A percentile compares a stretch with the other conserved stretches of the same genome.
These are phyloP conservation scores for Stigmatopora argus DNA, from an alignment of 2,113 vertebrate species.

Conservation along the genomic window DNA sequence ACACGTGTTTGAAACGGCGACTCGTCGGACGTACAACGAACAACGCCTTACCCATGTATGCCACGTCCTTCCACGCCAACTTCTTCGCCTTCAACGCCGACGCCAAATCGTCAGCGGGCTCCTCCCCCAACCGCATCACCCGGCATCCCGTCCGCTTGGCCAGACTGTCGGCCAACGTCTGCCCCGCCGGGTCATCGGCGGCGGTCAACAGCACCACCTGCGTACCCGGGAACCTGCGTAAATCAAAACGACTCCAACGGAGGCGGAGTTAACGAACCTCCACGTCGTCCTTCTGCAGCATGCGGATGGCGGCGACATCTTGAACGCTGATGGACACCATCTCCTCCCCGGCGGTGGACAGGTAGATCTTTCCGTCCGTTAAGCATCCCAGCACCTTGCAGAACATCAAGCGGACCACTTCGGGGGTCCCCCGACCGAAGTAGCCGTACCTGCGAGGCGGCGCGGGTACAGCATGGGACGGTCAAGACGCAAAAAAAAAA, in stretches of 20 bases:
- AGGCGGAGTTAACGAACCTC: constrained; percentile 65
- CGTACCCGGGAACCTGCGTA: background rate
- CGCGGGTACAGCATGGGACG: no score
- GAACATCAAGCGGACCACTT: constrained; percentile 79
- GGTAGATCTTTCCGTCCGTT: constrained; percentile 78
- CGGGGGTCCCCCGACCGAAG: constrained; percentile 78
- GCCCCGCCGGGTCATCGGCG: constrained; percentile 59
- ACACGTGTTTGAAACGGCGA: background rate
- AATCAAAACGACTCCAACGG: background rate
- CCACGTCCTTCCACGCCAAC: constrained; percentile 83
- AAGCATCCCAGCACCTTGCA: constrained; percentile 83
- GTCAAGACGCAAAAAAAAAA: background rate
- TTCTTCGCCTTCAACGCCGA: constrained; percentile 60
- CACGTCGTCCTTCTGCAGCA: constrained; percentile 73
- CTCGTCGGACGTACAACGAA: no score
- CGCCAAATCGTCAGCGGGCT: constrained; percentile 67
- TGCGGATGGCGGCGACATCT: constrained; percentile 73
- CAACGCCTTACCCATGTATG: constrained; percentile 77
- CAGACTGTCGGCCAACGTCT: constrained; percentile 52
- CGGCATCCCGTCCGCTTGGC: constrained; percentile 69
- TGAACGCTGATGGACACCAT: constrained; percentile 76
- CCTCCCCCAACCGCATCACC: constrained; percentile 49
- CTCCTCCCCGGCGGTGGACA: constrained; percentile 75
- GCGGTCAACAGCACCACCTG: constrained; percentile 81
- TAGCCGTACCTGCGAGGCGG: constrained; percentile 79